phyloP scores from a whole-genome alignment of 1,140 invertebrate genomes.

The Diachasmimorpha longicaudata region DNA sequence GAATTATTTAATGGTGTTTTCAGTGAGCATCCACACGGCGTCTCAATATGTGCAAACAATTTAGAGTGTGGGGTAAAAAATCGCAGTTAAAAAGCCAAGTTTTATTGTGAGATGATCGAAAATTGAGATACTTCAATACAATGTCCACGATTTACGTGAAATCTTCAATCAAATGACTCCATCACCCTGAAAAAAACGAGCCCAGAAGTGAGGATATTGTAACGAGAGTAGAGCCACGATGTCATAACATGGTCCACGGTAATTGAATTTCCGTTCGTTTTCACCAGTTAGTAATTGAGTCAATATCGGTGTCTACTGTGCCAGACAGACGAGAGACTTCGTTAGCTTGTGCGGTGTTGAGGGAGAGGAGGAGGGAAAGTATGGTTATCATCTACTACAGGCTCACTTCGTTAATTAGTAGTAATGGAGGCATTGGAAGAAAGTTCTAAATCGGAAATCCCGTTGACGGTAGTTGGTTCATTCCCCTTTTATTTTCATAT shows the following conservation, averaged over 20 bases:
- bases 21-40: background rate
- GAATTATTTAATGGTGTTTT: conserved; percentile 23
- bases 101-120: no score
- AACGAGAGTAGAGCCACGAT: background rate
- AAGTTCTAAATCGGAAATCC: background rate
- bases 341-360: conserved; percentile 34
- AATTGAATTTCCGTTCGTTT: conserved; percentile 39
- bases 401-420: background rate
- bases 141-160: no score
- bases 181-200: no score
- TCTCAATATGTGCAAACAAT: background rate
- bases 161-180: no score
- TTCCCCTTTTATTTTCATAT: background rate
- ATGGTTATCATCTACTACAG: background rate
- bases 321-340: conserved; percentile 30
- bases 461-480: background rate
- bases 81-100: no score
- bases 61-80: background rate
- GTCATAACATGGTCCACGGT: conserved; percentile 13
- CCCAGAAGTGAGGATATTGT: no score
- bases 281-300: conserved; percentile 33
- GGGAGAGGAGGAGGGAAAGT: background rate
- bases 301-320: conserved; percentile 36
- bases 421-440: background rate
- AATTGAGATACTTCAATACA: no score